phyloP scores from a whole-genome alignment of 2,888 invertebrate genomes.

The Orthosia gracilis region DNA sequence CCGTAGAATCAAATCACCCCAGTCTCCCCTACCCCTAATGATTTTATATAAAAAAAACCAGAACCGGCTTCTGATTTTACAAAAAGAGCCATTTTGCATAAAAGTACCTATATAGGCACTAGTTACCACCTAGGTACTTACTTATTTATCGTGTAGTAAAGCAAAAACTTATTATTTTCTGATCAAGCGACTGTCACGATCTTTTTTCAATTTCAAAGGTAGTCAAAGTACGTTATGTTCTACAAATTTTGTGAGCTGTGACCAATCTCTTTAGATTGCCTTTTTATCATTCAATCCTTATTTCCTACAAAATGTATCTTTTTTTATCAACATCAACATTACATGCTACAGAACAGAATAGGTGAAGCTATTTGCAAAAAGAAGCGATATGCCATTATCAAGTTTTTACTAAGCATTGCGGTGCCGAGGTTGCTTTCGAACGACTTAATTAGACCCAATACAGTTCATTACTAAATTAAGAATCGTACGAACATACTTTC shows the following conservation, averaged over 20 bases:
- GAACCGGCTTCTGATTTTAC: background rate
- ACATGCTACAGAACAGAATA: background rate
- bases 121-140: background rate
- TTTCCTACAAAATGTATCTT: background rate
- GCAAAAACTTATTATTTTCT: constrained; percentile 61
- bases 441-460: background rate
- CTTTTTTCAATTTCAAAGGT: constrained; percentile 46
- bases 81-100: constrained; percentile 6
- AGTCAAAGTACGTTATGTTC: constrained; percentile 39
- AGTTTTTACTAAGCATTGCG: background rate
- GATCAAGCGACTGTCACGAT: constrained; percentile 42
- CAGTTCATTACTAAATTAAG: background rate
- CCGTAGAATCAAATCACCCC: too few species aligned
- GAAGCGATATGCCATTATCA: background rate
- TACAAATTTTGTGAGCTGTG: constrained; percentile 48
- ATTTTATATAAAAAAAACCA: background rate
- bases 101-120: constrained; percentile 2
- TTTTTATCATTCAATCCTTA: constrained; percentile 42
- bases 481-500: background rate
- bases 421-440: background rate
- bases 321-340: background rate
- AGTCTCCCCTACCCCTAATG: background rate
- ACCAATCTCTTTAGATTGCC: constrained; percentile 58
- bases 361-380: constrained; percentile 2
- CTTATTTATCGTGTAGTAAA: constrained; percentile 2